Percentiles rank a stretch among this genome's conserved stretches.
Conservation (phyloP, 2,113 vertebrate genomes). For the Oryzias woworae region DNA sequence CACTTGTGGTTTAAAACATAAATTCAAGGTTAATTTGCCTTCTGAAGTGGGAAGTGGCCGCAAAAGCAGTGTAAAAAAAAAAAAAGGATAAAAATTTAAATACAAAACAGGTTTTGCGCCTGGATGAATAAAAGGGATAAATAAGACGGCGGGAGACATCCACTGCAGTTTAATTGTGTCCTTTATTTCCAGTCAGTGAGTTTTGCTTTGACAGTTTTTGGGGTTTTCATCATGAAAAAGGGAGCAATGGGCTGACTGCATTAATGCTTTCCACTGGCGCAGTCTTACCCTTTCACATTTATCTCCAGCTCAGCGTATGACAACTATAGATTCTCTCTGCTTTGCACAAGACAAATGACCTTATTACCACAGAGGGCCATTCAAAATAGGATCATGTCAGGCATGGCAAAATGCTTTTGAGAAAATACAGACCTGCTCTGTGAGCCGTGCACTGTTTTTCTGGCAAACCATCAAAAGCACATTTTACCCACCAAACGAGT, state of each 20-base stretch:
- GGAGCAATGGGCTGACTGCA: conserved; percentile 27
- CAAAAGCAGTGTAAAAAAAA: not conserved
- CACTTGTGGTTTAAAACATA: no score
- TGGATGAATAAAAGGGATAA: conserved; percentile 7
- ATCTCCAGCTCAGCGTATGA: conserved; percentile 63
- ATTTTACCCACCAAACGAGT: conserved; percentile 34
- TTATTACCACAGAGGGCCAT: conserved; percentile 70
- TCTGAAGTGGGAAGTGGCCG: not conserved
- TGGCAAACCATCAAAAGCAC: conserved; percentile 41
- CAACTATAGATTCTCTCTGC: conserved; percentile 67
- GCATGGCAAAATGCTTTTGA: conserved; percentile 48
- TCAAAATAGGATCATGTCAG: conserved; percentile 72
- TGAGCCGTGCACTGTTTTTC: conserved; percentile 6
- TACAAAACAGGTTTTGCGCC: not conserved
- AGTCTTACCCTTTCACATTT: conserved; percentile 54
- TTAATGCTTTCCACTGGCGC: conserved; percentile 38
- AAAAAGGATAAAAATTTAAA: conserved; percentile 1
- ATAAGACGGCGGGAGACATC: conserved; percentile 13
- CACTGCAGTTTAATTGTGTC: conserved; percentile 19
- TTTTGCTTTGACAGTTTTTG: conserved; percentile 13
- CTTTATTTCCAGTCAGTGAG: conserved; percentile 13
- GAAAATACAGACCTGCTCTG: conserved; percentile 46
- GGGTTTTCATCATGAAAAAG: not conserved
- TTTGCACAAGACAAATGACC: conserved; percentile 75
- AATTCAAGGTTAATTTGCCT: not conserved